Base-by-base conservation (phyloP, 1,140 invertebrate genomes). In the Agrilus planipennis region DNA sequence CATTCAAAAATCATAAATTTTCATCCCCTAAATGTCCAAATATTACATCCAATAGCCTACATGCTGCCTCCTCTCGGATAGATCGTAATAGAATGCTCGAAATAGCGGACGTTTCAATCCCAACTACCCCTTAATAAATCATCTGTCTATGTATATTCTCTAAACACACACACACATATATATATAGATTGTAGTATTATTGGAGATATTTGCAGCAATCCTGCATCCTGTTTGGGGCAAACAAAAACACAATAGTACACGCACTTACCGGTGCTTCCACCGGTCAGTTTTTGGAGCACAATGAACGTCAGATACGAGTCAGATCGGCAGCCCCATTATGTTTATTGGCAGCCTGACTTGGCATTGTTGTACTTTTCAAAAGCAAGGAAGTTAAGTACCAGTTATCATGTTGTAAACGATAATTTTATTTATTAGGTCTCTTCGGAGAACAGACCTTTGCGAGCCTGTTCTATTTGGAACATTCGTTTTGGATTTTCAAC, bases 131-230 rank as follows among this genome's bases (percentile, higher is more conserved):
- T 45, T 44, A 50, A 55, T 55, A 55, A 55, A 55, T 55, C 53
- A 55, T 55, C 53, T 52, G 51, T 53, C 51, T 41, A 41, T 42
- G 23, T 37, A 41, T 47, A 45, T n/a, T n/a, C n/a, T n/a, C n/a
- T n/a, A n/a, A n/a, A n/a, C n/a, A n/a, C n/a, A n/a, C n/a, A n/a
- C n/a, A n/a, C n/a, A n/a, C n/a, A n/a, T n/a, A n/a, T n/a, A n/a
- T n/a, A n/a, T n/a, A n/a, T n/a, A n/a, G n/a, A 46, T 47, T 42
- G 51, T 54, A 52, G 54, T 56, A 48, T 50, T 52, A 56, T 50
- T 46, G 39, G 39, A 35, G 54, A 48, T 52, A 56, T 54, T 54
- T 52, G 54, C 54, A 52, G 42, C 50, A 43, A 50, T 54, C 54
- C 50, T 49, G 50, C 54, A 56, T 56, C 50, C 54, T 55, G 53